Evolutionary conservation across 2,888 invertebrate genomes (phyloP).

Genomic region (Cotesia congregata): DNA sequence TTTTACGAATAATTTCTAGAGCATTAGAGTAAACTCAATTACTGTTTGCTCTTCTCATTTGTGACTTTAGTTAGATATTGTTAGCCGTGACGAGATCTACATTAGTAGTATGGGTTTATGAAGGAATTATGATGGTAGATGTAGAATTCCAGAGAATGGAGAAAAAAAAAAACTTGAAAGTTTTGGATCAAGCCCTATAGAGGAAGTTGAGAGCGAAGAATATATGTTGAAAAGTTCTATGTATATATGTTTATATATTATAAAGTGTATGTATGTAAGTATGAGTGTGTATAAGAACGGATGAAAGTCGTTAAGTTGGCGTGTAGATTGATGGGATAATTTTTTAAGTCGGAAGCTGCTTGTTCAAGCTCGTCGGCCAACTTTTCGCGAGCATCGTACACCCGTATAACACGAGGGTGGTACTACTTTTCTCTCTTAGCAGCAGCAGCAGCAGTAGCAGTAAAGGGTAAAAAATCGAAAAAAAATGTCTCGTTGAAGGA

Average conservation of each 20-base stretch:
- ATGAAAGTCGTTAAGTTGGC: slow-evolving; percentile 37
- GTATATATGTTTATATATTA: no score
- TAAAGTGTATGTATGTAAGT: neutral
- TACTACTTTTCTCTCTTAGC: neutral
- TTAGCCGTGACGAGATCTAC: slow-evolving; percentile 38
- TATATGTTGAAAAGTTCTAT: neutral
- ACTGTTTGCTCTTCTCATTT: slow-evolving; percentile 26
- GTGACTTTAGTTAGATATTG: slow-evolving; percentile 31
- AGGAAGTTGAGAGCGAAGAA: slow-evolving; percentile 3
- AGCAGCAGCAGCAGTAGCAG: slow-evolving; percentile 24
- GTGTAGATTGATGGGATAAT: slow-evolving; percentile 41
- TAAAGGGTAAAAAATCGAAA: slow-evolving; percentile 28
- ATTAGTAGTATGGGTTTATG: slow-evolving; percentile 21
- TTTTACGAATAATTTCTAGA: neutral
- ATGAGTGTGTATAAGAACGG: slow-evolving; percentile 1
- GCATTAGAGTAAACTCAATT: slow-evolving; percentile 10
- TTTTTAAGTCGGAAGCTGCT: slow-evolving; percentile 35
- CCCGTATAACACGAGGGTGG: slow-evolving; percentile 1
- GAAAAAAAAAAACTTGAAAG: neutral
- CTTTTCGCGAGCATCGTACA: slow-evolving; percentile 12
- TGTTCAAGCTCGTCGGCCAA: slow-evolving; percentile 34
- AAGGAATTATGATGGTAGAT: slow-evolving; percentile 4
- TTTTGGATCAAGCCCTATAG: neutral
- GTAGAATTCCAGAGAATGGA: slow-evolving; percentile 1
- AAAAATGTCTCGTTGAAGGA: slow-evolving; percentile 43